Base-by-base conservation (phyloP, 2,888 invertebrate genomes). In the Melinaea menophilus region DNA sequence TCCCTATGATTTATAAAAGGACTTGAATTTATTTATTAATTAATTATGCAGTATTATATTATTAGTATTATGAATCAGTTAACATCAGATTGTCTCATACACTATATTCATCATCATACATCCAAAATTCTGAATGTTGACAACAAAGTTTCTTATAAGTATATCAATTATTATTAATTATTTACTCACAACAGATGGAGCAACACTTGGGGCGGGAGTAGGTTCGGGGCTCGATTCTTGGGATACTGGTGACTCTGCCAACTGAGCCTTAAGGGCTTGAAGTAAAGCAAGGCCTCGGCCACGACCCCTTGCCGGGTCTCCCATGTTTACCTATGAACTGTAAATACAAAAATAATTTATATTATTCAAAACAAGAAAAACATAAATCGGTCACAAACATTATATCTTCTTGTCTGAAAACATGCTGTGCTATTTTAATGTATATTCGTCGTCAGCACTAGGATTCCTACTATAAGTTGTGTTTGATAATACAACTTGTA, bases 211-310 rank as follows among this genome's bases (percentile, higher is more conserved):
- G 5, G 72, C 72, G 12, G 86, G 84, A 4, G 83, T 78, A 2
- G 70, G 48, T 0, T 74, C 79, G 5, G 85, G 76, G 7, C 80
- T 73, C 0, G 75, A 62, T 4, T 79, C 78, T 33, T 78, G 75
- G 7, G 83, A 76, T 0, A 78, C 72, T 7, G 76, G 72, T 2
- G 81, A 75, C 2, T 78, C 79, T 68, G 72, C 72, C 66, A 74
- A 73, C 56, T 86, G 84, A 0, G 81, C 72, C 67, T 82, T 86
- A 37, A 88, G 69, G 47, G 84, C 82, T 72, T 85, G 79, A 9
- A 90, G 76, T 63, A 88, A 74, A 59, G 84, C 84, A 58, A 86
- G 67, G 69, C 90, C 89, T 62, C 90, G 79, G 7, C 90, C 90
- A 46, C 87, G 82, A 47, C 90, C 88, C 67, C 75, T 84, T 3